Evolutionary conservation across 37 sponge, comb jelly and placozoan genomes (phyloP), one percentile per base, ranked within the genome.

Genomic region (Cladorhizidae sp.): DNA sequence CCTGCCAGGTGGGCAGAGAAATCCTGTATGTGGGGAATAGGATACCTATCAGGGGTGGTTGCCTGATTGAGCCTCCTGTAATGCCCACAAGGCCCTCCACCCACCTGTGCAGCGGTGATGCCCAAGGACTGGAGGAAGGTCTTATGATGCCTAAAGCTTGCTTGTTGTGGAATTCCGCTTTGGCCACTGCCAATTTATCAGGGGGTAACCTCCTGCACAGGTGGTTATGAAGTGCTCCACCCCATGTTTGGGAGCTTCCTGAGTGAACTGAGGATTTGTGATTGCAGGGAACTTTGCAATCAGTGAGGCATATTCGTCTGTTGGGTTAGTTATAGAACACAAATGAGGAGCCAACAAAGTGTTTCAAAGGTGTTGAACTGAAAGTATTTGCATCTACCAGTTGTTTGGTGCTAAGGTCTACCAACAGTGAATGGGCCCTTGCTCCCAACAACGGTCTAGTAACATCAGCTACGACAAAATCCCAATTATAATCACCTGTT

Each of bases 1-100:
- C n/a, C n/a, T n/a, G n/a, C n/a, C n/a, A n/a, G n/a, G n/a, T 61
- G 17, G 11, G 62, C 25, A 75, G 43, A 63, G 22, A 82, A 88
- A 38, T 88, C 78, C 39, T 88, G 83, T n/a, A 88, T 57, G 36
- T 88, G 88, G 3, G 83, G 88, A 28, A 88, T 76, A n/a, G 88
- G 88, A 32, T 88, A 88, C 21, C 78, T 35, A 63, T 88, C 90
- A 1, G 75, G 80, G n/a, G n/a, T 78, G 64, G 69, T 68, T 77
- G 73, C 54, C 22, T 75, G 51, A 70, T 90, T 90, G 25, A 88
- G 79, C 0, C 77, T 65, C 17, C 83, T 51, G 49, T 88, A 88
- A 58, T 83, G 83, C 40, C 79, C 89, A 70, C 89, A 83, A 1
- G 83, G 89, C 23, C 83, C 77, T 80, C 80, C 5, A 79, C 76